Base-by-base conservation (phyloP, 2,888 invertebrate genomes). In the Sesia apiformis region DNA sequence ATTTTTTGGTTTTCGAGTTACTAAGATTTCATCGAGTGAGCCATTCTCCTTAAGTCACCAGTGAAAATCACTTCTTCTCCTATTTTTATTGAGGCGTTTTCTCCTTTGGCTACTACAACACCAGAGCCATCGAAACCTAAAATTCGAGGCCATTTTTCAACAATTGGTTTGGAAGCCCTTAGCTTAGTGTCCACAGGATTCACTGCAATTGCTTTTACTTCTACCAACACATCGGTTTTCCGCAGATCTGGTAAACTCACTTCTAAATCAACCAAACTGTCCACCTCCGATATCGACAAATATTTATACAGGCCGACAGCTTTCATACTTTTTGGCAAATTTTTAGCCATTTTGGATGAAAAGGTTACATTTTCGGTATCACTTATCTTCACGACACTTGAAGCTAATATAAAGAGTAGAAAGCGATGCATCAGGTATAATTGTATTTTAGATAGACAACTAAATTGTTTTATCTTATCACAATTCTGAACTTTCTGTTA, bases 51-150 rank as follows among this genome's bases (percentile, higher is more conserved):
- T 6, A 81, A 42, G 58, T 84, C 77, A 3, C 80, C 86, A 1
- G 79, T 78, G 56, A 88, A 88, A 57, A 84, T 78, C 0, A 88
- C 87, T 65, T 86, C 76, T 53, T 87, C 85, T 0, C 84, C 85
- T n/a, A 81, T 57, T 40, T 80, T 78, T 39, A 65, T 57, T 55
- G 70, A 74, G 0, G 72, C 70, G 5, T 66, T 58, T 5, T 70
- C 69, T 38, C 85, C 88, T 60, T 75, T 84, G 8, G 69, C 74
- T 1, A 77, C 81, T 1, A 88, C 69, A 23, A 82, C 60, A 38
- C 88, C 88, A 4, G 88, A 70, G 38, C 88, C 88, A 57, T 88
- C 88, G 73, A 78, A 86, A 51, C 88, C 88, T 39, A 88, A 67
- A 55, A 88, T 80, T 39, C 76, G 70, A 0, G 85, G 79, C 2